Evolutionary conservation across 1,140 invertebrate genomes (phyloP).

Genomic region (Venturia canescens): DNA sequence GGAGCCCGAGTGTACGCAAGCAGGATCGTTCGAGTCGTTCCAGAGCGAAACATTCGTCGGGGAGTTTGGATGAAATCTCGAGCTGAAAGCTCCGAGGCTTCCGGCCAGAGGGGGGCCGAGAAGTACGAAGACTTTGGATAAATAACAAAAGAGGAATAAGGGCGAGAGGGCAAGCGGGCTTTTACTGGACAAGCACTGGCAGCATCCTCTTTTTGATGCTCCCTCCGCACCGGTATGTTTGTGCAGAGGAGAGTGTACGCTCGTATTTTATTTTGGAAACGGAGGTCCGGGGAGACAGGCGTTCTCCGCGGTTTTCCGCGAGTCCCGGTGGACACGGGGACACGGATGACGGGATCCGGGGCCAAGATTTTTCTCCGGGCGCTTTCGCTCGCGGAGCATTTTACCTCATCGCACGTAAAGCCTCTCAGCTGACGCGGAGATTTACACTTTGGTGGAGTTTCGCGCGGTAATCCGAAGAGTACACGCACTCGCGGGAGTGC

Average conservation of each 20-base stretch:
- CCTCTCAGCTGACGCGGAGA: conserved; percentile 39
- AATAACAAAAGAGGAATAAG: conserved; percentile 8
- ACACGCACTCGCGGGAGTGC: background rate
- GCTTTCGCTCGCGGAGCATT: conserved; percentile 10
- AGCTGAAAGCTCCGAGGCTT: conserved; percentile 40
- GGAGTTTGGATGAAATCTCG: conserved; percentile 43
- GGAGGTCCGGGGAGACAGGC: background rate
- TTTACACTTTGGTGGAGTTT: conserved; percentile 42
- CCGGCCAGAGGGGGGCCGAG: background rate
- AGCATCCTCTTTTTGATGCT: background rate
- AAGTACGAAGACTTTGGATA: background rate
- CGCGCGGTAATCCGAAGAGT: conserved; percentile 30
- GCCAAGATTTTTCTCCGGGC: conserved; percentile 16
- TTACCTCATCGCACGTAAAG: conserved; percentile 27
- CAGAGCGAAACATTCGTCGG: conserved; percentile 20
- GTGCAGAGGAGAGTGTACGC: background rate
- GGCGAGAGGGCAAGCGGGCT: background rate
- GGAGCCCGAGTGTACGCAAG: too few species aligned
- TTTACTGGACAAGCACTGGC: conserved; percentile 9
- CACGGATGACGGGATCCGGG: background rate
- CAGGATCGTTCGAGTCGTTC: background rate
- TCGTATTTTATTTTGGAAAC: conserved; percentile 29
- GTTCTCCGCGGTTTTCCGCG: conserved; percentile 10
- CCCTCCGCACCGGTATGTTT: background rate
- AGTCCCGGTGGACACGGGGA: background rate